A percentile compares a stretch with the other conserved stretches of the same genome.
Evolutionary conservation across 1,140 invertebrate species (phyloP).

Genomic region (Drosophila lacertosa): DNA sequence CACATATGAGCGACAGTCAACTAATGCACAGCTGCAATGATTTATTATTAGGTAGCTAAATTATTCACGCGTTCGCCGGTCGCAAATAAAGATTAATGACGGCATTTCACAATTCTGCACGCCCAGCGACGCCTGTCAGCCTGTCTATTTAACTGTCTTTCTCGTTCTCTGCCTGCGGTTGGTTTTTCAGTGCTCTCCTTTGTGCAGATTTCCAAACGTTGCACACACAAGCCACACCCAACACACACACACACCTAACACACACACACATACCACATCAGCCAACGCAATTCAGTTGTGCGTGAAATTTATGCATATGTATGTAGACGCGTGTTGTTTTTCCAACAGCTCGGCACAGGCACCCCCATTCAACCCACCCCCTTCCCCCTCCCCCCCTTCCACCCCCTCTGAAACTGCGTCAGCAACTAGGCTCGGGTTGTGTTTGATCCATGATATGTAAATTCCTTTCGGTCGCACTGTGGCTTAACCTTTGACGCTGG

Average conservation of each 20-base stretch:
- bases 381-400: neutral
- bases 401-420: neutral
- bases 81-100: conserved; percentile 81
- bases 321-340: conserved; percentile 49
- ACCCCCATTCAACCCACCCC: neutral
- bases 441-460: conserved; percentile 55
- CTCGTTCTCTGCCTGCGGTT: conserved; percentile 6
- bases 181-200: conserved; percentile 53
- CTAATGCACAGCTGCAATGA: conserved; percentile 81
- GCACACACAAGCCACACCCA: conserved; percentile 40
- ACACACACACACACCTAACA: conserved; percentile 15
- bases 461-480: conserved; percentile 29
- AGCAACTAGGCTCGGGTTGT: conserved; percentile 14
- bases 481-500: conserved; percentile 37
- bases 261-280: conserved; percentile 6
- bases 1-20: conserved; percentile 47
- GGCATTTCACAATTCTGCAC: conserved; percentile 75
- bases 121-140: conserved; percentile 67
- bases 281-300: conserved; percentile 68
- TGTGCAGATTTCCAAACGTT: conserved; percentile 71
- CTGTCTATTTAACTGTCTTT: conserved; percentile 74
- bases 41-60: conserved; percentile 81
- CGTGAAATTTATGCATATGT: conserved; percentile 73
- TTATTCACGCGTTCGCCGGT: conserved; percentile 74
- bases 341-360: conserved; percentile 16